Percentiles rank a stretch among this genome's conserved stretches.
Evolutionary conservation across 35 echinoderm and acorn worm species (phyloP).

Genomic region (Ophiothrix spiculata): DNA sequence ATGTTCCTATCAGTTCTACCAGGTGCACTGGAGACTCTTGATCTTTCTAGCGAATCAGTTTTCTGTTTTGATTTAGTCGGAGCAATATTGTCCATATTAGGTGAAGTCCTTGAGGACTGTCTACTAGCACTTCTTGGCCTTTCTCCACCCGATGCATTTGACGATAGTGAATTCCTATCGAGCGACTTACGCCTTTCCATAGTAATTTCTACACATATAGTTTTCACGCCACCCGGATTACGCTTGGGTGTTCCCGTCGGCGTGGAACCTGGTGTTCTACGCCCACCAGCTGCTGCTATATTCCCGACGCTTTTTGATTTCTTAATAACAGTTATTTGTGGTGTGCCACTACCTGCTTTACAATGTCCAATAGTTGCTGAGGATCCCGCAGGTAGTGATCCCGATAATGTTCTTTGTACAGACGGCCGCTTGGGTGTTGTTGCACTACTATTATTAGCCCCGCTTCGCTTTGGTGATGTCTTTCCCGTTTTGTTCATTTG

Average conservation of each 20-base stretch:
- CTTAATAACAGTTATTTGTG: neutral
- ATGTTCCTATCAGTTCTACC: neutral
- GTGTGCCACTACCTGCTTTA: neutral
- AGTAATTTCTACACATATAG: constrained; percentile 3
- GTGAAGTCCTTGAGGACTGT: neutral
- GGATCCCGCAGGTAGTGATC: neutral
- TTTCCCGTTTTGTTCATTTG: constrained; percentile 1
- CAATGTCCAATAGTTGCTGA: constrained; percentile 2
- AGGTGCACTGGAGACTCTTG: neutral
- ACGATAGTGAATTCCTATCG: neutral
- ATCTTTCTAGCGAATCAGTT: neutral
- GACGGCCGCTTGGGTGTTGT: neutral
- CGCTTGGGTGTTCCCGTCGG: neutral
- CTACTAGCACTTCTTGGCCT: neutral
- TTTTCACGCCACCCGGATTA: neutral
- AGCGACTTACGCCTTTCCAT: neutral
- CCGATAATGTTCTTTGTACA: constrained; percentile 13
- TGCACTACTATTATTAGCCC: neutral
- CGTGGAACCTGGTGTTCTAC: neutral
- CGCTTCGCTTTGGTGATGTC: neutral
- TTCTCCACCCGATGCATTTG: constrained; percentile 6
- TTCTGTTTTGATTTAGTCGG: neutral
- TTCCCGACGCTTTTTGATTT: constrained; percentile 1
- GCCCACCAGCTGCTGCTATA: neutral
- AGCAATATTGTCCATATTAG: neutral